phyloP scores from a whole-genome alignment of 2,888 invertebrate species.

The Caenorhabditis uteleia region DNA sequence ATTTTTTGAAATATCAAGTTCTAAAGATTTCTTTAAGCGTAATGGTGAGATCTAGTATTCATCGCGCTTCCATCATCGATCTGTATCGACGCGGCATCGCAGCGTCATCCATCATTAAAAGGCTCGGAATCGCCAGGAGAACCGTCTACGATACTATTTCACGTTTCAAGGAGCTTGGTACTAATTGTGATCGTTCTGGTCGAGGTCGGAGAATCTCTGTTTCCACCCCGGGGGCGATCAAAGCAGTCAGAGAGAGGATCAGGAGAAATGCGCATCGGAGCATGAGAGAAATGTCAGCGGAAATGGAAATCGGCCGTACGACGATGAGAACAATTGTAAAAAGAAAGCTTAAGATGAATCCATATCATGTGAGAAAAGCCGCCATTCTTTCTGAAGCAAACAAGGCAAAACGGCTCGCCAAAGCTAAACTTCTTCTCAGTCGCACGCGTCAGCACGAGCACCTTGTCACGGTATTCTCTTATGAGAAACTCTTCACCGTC shows the following conservation, averaged over 20 bases:
- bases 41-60: not conserved
- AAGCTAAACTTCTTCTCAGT: slow-evolving; percentile 1
- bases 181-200: not conserved
- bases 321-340: slow-evolving; percentile 5
- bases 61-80: not conserved
- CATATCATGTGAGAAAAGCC: slow-evolving; percentile 1
- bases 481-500: slow-evolving; percentile 20
- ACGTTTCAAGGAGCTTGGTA: slow-evolving; percentile 1
- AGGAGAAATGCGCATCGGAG: slow-evolving; percentile 7
- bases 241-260: not conserved
- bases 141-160: not conserved
- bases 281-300: slow-evolving; percentile 3
- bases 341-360: slow-evolving; percentile 4
- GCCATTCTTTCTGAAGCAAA: slow-evolving; percentile 2
- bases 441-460: slow-evolving; percentile 2
- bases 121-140: not conserved
- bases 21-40: not conserved
- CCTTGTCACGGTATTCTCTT: slow-evolving; percentile 5
- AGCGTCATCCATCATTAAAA: not conserved
- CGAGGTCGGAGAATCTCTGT: not conserved
- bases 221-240: not conserved
- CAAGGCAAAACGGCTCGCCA: not conserved
- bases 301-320: not conserved
- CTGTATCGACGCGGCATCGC: not conserved
- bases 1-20: not conserved